Base-by-base conservation (phyloP, 1,140 invertebrate species). In the Orussus abietinus region DNA sequence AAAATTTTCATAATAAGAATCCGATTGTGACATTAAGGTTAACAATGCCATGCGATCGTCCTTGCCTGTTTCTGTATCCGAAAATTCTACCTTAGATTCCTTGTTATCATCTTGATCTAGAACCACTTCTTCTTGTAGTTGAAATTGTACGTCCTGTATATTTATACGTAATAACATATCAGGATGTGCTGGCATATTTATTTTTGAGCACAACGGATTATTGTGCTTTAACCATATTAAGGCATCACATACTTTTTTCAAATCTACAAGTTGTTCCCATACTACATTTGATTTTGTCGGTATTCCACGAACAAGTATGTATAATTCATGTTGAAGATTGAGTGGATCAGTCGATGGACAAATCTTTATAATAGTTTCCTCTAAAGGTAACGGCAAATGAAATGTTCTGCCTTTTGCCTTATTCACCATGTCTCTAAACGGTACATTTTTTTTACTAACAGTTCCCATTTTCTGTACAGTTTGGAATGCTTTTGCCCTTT, bases 201-300 rank as follows among this genome's bases (percentile, higher is more conserved):
- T 52, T 26, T 45, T 21, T 3, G 20, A 22, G 33, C 54, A 57
- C 7, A 54, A 30, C 5, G 15, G 21, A 42, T 57, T 51, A 37
- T 49, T 47, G 5, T 5, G 3, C 30, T 52, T 45, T 10, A 57
- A 34, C 42, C 43, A 51, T 33, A 18, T 7, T 7, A 52, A 30
- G 4, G 49, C 43, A 29, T 33, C 22, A 35, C 30, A 52, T n/a
- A 56, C 40, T 35, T 51, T 48, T 12, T 54, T 25, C 13, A 54
- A 9, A 19, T 51, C 33, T 10, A 55, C 47, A 35, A 53, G 28
- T 12, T 18, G 17, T 42, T 55, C 37, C 50, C 50, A 55, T 29
- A 56, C 44, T 25, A 48, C 41, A 34, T 51, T 56, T 2, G 34
- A 40, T 38, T 53, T 56, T 17, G 36, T 56, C 7, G 51, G 47